Evolutionary conservation across 2,797 vertebrate species (phyloP), one percentile per base, ranked within the genome.

Genomic region (Urophycis tenuis): DNA sequence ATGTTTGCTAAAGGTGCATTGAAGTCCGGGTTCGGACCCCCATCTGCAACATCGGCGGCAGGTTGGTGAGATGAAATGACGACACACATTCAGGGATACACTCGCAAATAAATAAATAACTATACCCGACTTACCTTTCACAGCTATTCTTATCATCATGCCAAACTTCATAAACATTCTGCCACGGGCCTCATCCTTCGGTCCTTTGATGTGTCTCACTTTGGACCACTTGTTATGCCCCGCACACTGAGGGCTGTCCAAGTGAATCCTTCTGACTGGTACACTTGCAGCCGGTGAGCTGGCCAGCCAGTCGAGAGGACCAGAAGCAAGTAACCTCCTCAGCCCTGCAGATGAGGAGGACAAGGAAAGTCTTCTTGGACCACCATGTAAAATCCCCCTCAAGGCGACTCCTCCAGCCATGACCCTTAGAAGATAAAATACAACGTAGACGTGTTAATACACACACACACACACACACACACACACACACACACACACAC

Each of bases 191-290:
- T 81, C 74, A 80, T 98, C 96, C 89, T 95, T 96, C 1, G 96
- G 96, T 19, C 95, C 95, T 86, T 98, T 98, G 10, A 97, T 79
- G 78, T 97, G 79, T 80, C 93, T 96, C 71, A 97, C 96, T 90
- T 97, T 98, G 30, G 96, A 97, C 96, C 96, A 97, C 77, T 96
- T 97, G 90, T 98, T 98, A 85, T 98, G 96, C 5, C 96, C 96
- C 0, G 96, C 96, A 3, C 81, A 85, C 1, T 83, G 5, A 31
- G 79, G 74, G 17, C 86, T 30, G 77, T 83, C 53, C n/a, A 88
- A 75, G 77, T 88, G 91, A 77, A 94, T 72, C 0, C 79, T 29
- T 79, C 91, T 69, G 30, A 76, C 82, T 5, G 82, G 74, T n/a
- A 25, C 8, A 60, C 49, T 60, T 60, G 53, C 25, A 60, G 53